phyloP scores from a whole-genome alignment of 1,140 invertebrate species.

The Panulirus ornatus region DNA sequence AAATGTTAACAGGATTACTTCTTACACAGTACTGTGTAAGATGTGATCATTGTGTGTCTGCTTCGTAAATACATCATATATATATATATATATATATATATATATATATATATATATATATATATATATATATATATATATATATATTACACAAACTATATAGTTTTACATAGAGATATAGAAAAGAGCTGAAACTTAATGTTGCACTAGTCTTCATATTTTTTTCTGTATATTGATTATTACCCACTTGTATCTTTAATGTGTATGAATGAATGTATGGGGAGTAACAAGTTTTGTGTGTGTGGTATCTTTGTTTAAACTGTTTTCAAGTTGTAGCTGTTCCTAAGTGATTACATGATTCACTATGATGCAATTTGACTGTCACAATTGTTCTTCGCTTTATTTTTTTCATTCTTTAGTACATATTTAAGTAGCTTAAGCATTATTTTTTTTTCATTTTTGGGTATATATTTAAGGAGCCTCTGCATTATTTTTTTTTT shows the following conservation, averaged over 20 bases:
- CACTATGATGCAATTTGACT: not conserved
- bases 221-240: not conserved
- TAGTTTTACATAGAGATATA: not conserved
- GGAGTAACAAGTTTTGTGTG: not conserved
- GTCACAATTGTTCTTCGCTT: not conserved
- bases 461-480: too few relatives aligned
- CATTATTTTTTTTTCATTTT: too few relatives aligned
- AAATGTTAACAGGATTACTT: too few relatives aligned
- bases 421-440: too few relatives aligned
- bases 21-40: too few relatives aligned
- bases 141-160: not conserved
- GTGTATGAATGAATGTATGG: not conserved
- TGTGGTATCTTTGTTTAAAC: not conserved
- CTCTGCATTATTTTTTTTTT: too few relatives aligned
- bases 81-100: too few relatives aligned
- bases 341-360: not conserved
- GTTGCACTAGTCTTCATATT: not conserved
- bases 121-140: not conserved
- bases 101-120: too few relatives aligned
- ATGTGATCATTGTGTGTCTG: too few relatives aligned
- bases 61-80: too few relatives aligned
- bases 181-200: not conserved
- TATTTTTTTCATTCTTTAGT: not conserved
- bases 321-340: not conserved
- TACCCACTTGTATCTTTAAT: not conserved